phyloP scores from a whole-genome alignment of 1,140 invertebrate species.

The Schlechtendalia chinensis region DNA sequence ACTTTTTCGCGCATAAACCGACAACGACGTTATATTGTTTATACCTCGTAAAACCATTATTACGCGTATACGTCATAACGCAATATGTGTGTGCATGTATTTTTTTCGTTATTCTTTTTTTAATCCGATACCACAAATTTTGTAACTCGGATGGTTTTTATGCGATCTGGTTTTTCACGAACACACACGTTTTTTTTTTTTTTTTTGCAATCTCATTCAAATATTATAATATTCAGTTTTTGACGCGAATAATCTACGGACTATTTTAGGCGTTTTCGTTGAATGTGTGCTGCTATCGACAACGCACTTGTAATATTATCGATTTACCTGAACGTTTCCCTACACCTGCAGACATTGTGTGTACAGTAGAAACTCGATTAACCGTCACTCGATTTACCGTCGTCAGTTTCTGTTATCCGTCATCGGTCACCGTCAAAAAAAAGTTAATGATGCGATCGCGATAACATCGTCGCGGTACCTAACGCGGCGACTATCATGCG shows the following conservation, averaged over 20 bases:
- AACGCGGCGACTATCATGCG: no score
- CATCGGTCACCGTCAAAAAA: no score
- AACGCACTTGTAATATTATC: not conserved
- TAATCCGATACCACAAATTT: not conserved
- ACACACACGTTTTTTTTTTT: not conserved
- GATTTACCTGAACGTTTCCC: not conserved
- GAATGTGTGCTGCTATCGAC: slow-evolving; percentile 16
- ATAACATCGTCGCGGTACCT: no score
- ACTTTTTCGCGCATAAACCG: not conserved
- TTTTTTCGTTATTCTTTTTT: not conserved
- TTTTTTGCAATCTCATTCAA: not conserved
- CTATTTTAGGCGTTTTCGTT: not conserved
- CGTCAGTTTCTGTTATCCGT: no score
- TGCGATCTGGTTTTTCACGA: not conserved
- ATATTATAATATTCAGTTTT: not conserved
- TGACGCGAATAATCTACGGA: slow-evolving; percentile 13
- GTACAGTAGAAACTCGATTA: no score
- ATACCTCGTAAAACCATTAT: not conserved
- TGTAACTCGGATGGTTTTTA: slow-evolving; percentile 12
- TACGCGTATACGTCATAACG: not conserved
- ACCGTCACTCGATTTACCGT: no score
- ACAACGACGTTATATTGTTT: not conserved
- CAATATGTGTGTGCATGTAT: no score
- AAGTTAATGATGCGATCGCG: no score
- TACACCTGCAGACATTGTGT: slow-evolving; percentile 7